These are phyloP conservation scores for Drosophila anomelani DNA, from an alignment of 2,888 invertebrate species.

Conservation along the genomic window DNA sequence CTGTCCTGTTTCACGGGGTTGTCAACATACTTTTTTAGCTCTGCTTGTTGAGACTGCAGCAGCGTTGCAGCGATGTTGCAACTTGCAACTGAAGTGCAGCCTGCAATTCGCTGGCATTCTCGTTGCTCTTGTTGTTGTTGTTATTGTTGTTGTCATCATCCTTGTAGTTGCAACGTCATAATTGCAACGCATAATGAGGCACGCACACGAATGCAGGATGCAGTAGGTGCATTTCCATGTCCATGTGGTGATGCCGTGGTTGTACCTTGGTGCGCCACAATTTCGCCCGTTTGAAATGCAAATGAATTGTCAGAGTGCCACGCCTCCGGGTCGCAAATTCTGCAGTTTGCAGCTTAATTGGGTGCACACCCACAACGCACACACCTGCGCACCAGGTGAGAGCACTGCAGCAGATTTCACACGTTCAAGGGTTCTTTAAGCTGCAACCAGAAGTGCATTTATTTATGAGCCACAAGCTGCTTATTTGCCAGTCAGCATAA, in stretches of 20 bases:
- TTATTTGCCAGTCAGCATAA: conserved; percentile 53
- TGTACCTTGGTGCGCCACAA: conserved; percentile 55
- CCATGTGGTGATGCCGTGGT: conserved; percentile 9
- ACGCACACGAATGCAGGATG: conserved; percentile 14
- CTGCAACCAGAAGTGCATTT: conserved; percentile 53
- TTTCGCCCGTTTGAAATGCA: conserved; percentile 82
- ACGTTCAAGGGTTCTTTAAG: conserved; percentile 48
- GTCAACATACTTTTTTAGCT: conserved; percentile 76
- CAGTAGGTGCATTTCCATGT: conserved; percentile 15
- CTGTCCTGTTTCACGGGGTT: conserved; percentile 61
- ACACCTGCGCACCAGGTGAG: conserved; percentile 13
- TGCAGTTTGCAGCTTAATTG: conserved; percentile 72
- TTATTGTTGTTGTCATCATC: conserved; percentile 43
- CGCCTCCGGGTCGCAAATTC: conserved; percentile 57
- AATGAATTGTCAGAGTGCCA: conserved; percentile 72
- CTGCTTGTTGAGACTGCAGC: conserved; percentile 78
- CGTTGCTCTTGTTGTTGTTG: conserved; percentile 25
- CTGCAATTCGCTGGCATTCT: conserved; percentile 63
- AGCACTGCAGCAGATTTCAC: conserved; percentile 38
- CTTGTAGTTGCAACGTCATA: conserved; percentile 73
- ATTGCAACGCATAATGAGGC: conserved; percentile 80
- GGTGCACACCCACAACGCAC: conserved; percentile 54
- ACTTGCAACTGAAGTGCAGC: conserved; percentile 71
- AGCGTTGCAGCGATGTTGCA: conserved; percentile 45
- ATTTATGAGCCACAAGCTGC: conserved; percentile 53